Evolutionary conservation across 2,797 vertebrate species (phyloP), one percentile per base, ranked within the genome.

Genomic region (Peromyscus melanophrys): DNA sequence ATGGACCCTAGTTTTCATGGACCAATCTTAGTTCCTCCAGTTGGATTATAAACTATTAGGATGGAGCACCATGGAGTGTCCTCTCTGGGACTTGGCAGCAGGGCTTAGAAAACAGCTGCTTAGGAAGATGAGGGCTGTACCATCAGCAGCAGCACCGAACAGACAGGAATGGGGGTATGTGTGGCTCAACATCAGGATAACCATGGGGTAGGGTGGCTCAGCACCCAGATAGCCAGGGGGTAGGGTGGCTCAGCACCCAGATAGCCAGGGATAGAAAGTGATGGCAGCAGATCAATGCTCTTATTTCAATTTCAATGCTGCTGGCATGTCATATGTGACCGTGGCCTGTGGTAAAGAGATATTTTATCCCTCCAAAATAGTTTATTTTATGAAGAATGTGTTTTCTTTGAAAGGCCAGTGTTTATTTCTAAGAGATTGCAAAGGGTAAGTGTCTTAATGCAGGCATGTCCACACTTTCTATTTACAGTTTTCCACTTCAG

Each of bases 341-440:
- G n/a, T 93, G 67, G 87, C 75, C 84, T 96, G 37, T 86, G 34
- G 84, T 57, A 85, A 85, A 77, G 80, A 84, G 49, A 12, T 83
- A 6, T 4, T 89, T 80, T 92, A 19, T 94, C 37, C 46, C 82
- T 92, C 52, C 63, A 92, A 77, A 75, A 86, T 90, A 80, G 71
- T 77, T 94, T 31, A 67, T 87, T 65, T 90, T 71, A 25, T 93
- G 73, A 85, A 89, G 37, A 92, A 75, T 59, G 0, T 73, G 67
- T 75, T 78, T 90, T 25, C 3, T 85, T 88, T 97, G 82, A 75
- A 78, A 71, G 92, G 77, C 34, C 12, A 65, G 4, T 73, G 21
- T 34, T 78, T 92, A 19, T 94, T 92, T 75, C 59, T 91, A 37
- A 94, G 65, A 96, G 46, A 31, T 85, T 94, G 61, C 31, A 75